A percentile compares a stretch with the other conserved stretches of the same genome.
phyloP scores from a whole-genome alignment of 2,888 invertebrate genomes.

The Cataglyphis cursor region DNA sequence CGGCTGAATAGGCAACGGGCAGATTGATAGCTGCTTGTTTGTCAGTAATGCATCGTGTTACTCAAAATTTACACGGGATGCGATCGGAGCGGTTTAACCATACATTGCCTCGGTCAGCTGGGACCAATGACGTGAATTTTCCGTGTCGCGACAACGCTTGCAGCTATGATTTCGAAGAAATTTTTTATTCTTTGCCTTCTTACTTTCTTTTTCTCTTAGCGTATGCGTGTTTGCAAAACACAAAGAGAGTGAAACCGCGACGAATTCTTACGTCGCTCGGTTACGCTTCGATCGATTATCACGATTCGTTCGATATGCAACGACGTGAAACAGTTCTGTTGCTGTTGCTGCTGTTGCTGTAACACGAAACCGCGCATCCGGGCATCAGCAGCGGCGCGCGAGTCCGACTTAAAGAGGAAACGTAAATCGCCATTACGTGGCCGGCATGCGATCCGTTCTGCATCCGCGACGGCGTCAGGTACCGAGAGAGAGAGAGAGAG shows the following conservation, averaged over 20 bases:
- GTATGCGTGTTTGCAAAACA: neutral
- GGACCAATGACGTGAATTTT: neutral
- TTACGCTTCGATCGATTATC: slow-evolving; percentile 33
- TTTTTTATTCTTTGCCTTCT: neutral
- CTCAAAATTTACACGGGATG: slow-evolving; percentile 46
- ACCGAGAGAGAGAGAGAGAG: neutral
- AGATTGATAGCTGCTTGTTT: slow-evolving; percentile 59
- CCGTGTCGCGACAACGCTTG: neutral
- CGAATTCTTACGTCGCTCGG: neutral
- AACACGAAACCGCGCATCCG: slow-evolving; percentile 10
- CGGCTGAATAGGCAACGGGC: slow-evolving; percentile 44
- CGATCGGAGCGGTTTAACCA: slow-evolving; percentile 4
- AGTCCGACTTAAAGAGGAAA: slow-evolving; percentile 56
- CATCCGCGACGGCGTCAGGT: slow-evolving; percentile 33
- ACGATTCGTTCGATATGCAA: slow-evolving; percentile 42
- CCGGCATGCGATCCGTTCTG: slow-evolving; percentile 49
- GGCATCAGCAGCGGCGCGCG: slow-evolving; percentile 13
- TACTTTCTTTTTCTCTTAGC: neutral
- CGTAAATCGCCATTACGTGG: slow-evolving; percentile 63
- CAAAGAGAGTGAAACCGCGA: neutral
- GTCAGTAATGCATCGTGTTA: slow-evolving; percentile 50
- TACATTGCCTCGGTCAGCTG: neutral
- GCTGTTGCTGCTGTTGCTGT: neutral
- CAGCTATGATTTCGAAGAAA: neutral
- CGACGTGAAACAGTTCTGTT: neutral